Conservation (phyloP, 2,797 vertebrate species). For the Selene dorsalis region DNA sequence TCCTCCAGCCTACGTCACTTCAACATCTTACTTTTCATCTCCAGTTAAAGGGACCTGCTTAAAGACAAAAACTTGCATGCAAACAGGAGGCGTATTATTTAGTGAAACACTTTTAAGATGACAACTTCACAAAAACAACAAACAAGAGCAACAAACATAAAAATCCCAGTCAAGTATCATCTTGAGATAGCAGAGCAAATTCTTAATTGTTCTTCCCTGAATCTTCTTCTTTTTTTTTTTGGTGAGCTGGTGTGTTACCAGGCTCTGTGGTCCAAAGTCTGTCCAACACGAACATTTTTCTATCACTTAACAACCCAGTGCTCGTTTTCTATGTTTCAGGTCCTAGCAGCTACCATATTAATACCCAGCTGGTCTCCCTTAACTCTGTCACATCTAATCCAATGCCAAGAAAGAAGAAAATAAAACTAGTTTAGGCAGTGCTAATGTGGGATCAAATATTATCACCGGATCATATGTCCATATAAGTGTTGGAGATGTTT, state of each 20-base stretch:
- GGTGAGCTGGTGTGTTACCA: conserved; percentile 1
- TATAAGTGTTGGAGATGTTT: conserved; percentile 11
- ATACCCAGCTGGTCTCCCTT: conserved; percentile 15
- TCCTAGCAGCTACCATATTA: conserved; percentile 9
- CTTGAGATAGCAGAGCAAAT: conserved; percentile 45
- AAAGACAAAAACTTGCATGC: conserved; percentile 61
- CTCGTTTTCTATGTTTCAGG: conserved; percentile 14
- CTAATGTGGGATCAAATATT: neutral
- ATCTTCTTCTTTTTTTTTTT: conserved; percentile 9
- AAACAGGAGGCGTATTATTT: conserved; percentile 40
- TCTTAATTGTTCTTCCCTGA: conserved; percentile 33
- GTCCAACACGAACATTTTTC: conserved; percentile 4
- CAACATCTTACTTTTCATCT: conserved; percentile 8
- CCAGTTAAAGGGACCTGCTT: conserved; percentile 27
- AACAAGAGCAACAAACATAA: conserved; percentile 24
- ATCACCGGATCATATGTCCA: neutral
- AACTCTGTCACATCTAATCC: neutral
- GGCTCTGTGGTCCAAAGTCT: conserved; percentile 32
- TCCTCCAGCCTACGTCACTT: neutral
- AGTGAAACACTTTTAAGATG: conserved; percentile 49
- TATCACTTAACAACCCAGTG: conserved; percentile 16
- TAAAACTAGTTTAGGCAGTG: neutral
- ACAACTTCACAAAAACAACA: conserved; percentile 36
- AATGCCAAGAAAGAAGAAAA: conserved; percentile 4
- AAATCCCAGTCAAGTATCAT: conserved; percentile 71